phyloP scores from a whole-genome alignment of 2,113 vertebrate genomes.

The Phaetusa simplex region DNA sequence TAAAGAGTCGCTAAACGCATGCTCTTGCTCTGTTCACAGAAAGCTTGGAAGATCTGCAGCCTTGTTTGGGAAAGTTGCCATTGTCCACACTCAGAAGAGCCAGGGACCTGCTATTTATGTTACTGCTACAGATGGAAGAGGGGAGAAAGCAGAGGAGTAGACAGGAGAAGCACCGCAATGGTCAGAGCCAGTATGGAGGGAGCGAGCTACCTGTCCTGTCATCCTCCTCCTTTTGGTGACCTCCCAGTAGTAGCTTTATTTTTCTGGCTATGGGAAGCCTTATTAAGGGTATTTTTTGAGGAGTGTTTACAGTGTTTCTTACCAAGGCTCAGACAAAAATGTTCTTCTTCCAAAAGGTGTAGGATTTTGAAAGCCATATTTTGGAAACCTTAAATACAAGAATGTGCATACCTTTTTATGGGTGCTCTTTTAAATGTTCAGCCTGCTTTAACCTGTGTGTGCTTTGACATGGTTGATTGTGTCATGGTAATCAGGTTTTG shows the following conservation, averaged over 20 bases:
- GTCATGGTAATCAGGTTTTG: slow-evolving; percentile 9
- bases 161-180: background rate
- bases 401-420: background rate
- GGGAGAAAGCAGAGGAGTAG: background rate
- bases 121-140: background rate
- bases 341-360: background rate
- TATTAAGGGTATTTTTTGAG: background rate
- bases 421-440: background rate
- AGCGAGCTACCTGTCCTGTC: background rate
- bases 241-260: background rate
- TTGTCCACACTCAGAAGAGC: background rate
- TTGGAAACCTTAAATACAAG: background rate
- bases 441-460: background rate
- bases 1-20: background rate
- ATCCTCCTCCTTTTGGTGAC: background rate
- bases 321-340: background rate
- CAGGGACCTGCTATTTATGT: background rate
- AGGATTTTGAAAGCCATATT: background rate
- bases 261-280: background rate
- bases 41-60: background rate
- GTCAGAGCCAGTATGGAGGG: background rate
- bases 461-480: background rate
- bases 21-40: background rate
- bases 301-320: background rate
- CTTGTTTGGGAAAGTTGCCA: background rate